Evolutionary conservation across 1,140 invertebrate species (phyloP).

Genomic region (Ceratina australensis): DNA sequence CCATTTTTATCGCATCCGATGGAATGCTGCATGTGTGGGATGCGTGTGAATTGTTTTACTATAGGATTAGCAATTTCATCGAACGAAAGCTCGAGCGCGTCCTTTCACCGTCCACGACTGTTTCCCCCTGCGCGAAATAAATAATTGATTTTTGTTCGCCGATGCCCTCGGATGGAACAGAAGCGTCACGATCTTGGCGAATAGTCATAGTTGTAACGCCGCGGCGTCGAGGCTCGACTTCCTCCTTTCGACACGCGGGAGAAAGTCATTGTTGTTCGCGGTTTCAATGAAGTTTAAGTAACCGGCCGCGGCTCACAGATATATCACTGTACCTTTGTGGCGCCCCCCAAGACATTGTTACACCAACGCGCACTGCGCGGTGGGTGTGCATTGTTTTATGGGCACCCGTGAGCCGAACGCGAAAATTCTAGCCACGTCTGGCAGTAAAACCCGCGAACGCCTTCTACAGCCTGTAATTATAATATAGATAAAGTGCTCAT

Average conservation of each 20-base stretch:
- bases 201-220: constrained; percentile 41
- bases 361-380: constrained; percentile 29
- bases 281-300: constrained; percentile 62
- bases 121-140: constrained; percentile 56
- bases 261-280: constrained; percentile 65
- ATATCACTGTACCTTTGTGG: constrained; percentile 48
- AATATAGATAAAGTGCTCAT: neutral
- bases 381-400: constrained; percentile 59
- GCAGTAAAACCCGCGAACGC: constrained; percentile 2
- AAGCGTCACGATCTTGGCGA: constrained; percentile 52
- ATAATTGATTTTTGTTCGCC: constrained; percentile 52
- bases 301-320: constrained; percentile 38
- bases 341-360: constrained; percentile 54
- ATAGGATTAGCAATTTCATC: constrained; percentile 20
- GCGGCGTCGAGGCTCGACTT: constrained; percentile 44
- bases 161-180: constrained; percentile 20
- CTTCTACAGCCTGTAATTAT: constrained; percentile 25
- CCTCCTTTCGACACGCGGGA: constrained; percentile 63
- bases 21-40: neutral
- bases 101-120: constrained; percentile 48
- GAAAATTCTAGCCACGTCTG: constrained; percentile 34
- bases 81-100: constrained; percentile 18
- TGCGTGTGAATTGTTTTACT: too few relatives aligned
- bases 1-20: neutral
- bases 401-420: constrained; percentile 8